Percentiles rank a stretch among this genome's conserved stretches.
Conservation (phyloP, 2,113 vertebrate species). For the Capreolus pygargus region DNA sequence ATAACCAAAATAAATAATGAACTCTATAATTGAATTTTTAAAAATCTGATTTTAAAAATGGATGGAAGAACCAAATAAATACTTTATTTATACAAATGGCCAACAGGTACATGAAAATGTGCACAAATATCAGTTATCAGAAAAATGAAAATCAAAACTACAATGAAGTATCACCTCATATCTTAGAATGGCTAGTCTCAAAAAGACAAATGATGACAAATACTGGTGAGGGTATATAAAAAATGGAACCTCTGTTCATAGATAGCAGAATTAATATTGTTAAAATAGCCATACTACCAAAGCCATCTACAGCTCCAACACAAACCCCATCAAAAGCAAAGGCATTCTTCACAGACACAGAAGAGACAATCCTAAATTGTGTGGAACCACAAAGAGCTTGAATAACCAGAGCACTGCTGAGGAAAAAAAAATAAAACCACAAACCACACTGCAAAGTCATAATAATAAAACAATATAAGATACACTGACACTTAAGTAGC, state of each 20-base stretch:
- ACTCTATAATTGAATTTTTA: neutral
- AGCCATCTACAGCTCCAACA: neutral
- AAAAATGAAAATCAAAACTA: neutral
- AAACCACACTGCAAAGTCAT: neutral
- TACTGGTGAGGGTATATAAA: neutral
- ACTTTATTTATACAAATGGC: neutral
- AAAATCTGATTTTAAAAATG: neutral
- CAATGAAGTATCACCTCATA: neutral
- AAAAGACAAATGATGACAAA: neutral
- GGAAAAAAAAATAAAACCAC: neutral
- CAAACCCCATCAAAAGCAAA: neutral
- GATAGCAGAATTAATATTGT: neutral
- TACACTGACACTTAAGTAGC: neutral
- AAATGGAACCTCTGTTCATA: neutral
- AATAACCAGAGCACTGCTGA: neutral
- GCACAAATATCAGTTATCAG: neutral
- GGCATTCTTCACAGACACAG: neutral
- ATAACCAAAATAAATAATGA: neutral
- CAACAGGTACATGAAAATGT: neutral
- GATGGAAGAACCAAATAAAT: neutral
- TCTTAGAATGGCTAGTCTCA: neutral
- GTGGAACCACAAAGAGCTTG: neutral
- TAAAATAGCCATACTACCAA: neutral
- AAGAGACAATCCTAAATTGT: neutral
- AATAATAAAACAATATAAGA: neutral